Conservation (phyloP, 2,113 vertebrate species). For the Rattus norvegicus region GRCr8 NC_086022.1:161080001-161080500, state of each 20-base stretch:
- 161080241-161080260: background rate
- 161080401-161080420: background rate
- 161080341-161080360: no score
- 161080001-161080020: fast-evolving
- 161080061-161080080: no score
- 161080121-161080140: fast-evolving
- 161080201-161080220: fast-evolving
- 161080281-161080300: background rate
- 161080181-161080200: fast-evolving
- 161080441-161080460: background rate
- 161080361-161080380: no score
- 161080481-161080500: background rate
- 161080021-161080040: fast-evolving
- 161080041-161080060: fast-evolving
- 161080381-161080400: background rate
- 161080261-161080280: background rate
- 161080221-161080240: slow-evolving; percentile 19
- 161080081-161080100: background rate
- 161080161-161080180: background rate
- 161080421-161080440: no score
- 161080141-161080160: fast-evolving
- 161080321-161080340: background rate
- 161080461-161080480: fast-evolving
- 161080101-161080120: no score
- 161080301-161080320: background rate